These are phyloP conservation scores for Zoanthus sociatus DNA, from an alignment of 92 coral and sea anemone genomes.

Conservation along the genomic window DNA sequence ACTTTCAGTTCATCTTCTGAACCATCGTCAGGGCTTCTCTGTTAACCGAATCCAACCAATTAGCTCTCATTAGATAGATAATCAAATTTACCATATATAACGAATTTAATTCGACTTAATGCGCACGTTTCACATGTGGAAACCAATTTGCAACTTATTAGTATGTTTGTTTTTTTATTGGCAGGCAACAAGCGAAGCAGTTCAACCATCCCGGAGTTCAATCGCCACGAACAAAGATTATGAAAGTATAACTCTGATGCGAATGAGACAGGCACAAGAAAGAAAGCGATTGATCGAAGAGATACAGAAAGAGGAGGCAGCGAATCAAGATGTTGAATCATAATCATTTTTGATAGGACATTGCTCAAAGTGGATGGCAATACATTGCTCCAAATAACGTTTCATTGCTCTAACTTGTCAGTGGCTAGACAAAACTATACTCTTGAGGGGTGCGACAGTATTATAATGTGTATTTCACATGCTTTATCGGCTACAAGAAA, in stretches of 20 bases:
- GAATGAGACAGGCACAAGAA: conserved; percentile 95
- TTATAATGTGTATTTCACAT: neutral
- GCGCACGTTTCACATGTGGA: too few species aligned
- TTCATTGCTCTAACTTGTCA: too few species aligned
- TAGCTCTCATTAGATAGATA: too few species aligned
- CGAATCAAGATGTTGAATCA: neutral
- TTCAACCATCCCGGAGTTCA: conserved; percentile 19
- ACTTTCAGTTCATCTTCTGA: too few species aligned
- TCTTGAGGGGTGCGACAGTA: too few species aligned
- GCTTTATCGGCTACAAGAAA: too few species aligned
- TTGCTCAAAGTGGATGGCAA: neutral
- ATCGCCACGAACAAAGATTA: conserved; percentile 73
- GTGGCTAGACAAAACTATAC: neutral
- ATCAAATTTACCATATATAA: too few species aligned
- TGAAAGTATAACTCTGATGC: conserved; percentile 91
- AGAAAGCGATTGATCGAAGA: conserved; percentile 87
- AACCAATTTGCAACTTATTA: too few species aligned
- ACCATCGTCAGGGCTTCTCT: too few species aligned
- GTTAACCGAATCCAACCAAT: too few species aligned
- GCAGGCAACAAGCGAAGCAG: conserved; percentile 4
- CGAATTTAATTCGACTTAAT: too few species aligned
- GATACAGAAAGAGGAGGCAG: conserved; percentile 78
- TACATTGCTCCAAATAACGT: neutral
- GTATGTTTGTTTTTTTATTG: neutral
- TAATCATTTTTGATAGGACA: neutral